phyloP scores from a whole-genome alignment of 64 coral and sea anemone species.

The Platygyra sinensis region DNA sequence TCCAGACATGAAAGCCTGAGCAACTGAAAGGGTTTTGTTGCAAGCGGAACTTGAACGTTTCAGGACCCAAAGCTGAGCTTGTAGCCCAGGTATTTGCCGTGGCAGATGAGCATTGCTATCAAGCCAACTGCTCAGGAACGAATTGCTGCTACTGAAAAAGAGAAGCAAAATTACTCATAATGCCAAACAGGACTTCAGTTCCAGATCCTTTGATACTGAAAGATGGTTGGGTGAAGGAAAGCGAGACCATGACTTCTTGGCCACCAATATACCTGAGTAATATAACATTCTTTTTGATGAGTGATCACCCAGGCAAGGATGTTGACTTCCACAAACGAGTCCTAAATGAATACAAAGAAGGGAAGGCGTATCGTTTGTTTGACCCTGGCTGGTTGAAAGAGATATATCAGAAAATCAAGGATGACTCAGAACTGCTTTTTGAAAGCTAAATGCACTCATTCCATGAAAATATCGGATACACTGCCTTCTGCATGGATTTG shows the following conservation, averaged over 20 bases:
- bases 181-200: background rate
- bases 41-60: conserved; percentile 28
- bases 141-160: background rate
- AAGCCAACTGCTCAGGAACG: background rate
- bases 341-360: too few species aligned
- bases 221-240: conserved; percentile 38
- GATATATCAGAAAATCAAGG: too few species aligned
- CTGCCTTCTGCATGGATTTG: conserved; percentile 23
- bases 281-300: too few species aligned
- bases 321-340: too few species aligned
- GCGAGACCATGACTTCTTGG: conserved; percentile 26
- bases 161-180: background rate
- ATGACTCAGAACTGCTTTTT: too few species aligned
- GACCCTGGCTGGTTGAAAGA: conserved; percentile 34
- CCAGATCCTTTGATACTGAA: conserved; percentile 29
- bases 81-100: conserved; percentile 58
- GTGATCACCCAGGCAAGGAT: too few species aligned
- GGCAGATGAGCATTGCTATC: conserved; percentile 6
- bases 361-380: too few species aligned
- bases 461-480: conserved; percentile 41
- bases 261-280: too few species aligned
- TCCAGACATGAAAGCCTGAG: conserved; percentile 17
- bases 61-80: conserved; percentile 35
- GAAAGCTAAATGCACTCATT: background rate
- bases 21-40: conserved; percentile 5